Percentiles rank a stretch among this genome's conserved stretches.
phyloP scores from a whole-genome alignment of 2,888 invertebrate species.

The Sturmia bella region DNA sequence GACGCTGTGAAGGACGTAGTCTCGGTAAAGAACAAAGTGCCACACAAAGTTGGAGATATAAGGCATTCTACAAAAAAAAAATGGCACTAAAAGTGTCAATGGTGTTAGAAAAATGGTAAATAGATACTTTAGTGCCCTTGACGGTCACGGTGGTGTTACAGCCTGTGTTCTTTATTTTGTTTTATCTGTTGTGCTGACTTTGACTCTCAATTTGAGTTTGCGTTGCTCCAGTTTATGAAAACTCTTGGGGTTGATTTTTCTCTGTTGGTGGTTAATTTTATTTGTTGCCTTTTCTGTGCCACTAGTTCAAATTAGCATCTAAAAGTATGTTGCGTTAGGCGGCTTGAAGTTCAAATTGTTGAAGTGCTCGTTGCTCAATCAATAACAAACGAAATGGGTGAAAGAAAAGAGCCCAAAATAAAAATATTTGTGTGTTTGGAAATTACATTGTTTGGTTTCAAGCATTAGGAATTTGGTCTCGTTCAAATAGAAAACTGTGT shows the following conservation, averaged over 20 bases:
- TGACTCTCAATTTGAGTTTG: constrained; percentile 46
- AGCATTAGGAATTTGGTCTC: constrained; percentile 10
- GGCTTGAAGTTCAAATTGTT: constrained; percentile 4
- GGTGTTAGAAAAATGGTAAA: too few relatives aligned
- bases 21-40: too few relatives aligned
- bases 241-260: constrained; percentile 45
- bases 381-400: constrained; percentile 9
- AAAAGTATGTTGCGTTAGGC: constrained; percentile 62
- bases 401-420: neutral
- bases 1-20: too few relatives aligned
- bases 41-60: too few relatives aligned
- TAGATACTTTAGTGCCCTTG: too few relatives aligned
- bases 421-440: constrained; percentile 20
- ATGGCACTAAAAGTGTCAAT: too few relatives aligned
- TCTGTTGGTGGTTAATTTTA: constrained; percentile 31
- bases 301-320: constrained; percentile 45
- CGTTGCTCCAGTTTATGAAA: constrained; percentile 44
- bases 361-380: neutral
- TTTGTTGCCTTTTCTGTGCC: constrained; percentile 57
- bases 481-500: neutral
- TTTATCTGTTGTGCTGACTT: constrained; percentile 47
- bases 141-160: too few relatives aligned
- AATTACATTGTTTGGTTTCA: constrained; percentile 18
- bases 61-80: too few relatives aligned
- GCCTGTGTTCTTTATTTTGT: constrained; percentile 38